Evolutionary conservation across 2,888 invertebrate species (phyloP).

Genomic region (Allygus modestus): DNA sequence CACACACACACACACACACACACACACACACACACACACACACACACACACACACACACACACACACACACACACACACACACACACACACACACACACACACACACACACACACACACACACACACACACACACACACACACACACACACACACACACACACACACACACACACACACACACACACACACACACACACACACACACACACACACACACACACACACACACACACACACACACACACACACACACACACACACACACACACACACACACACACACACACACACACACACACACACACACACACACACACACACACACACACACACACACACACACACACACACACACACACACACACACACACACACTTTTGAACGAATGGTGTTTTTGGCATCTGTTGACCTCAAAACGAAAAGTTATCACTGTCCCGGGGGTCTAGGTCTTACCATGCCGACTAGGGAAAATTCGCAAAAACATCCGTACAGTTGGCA

Average conservation of each 20-base stretch:
- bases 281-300: slow-evolving; percentile 57
- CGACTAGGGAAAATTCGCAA: no score
- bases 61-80: slow-evolving; percentile 59
- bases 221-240: slow-evolving; percentile 57
- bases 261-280: slow-evolving; percentile 57
- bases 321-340: slow-evolving; percentile 57
- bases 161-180: slow-evolving; percentile 54
- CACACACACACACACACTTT: slow-evolving; percentile 53
- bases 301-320: slow-evolving; percentile 57
- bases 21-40: slow-evolving; percentile 59
- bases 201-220: slow-evolving; percentile 57
- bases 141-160: slow-evolving; percentile 58
- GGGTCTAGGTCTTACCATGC: no score
- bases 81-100: slow-evolving; percentile 59
- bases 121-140: slow-evolving; percentile 59
- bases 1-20: slow-evolving; percentile 54
- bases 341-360: slow-evolving; percentile 57
- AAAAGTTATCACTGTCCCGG: no score
- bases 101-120: slow-evolving; percentile 59
- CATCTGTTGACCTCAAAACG: no score
- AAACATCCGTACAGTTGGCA: no score
- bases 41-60: slow-evolving; percentile 59
- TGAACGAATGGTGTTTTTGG: no score
- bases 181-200: slow-evolving; percentile 58
- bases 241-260: slow-evolving; percentile 57